Conservation (phyloP, 2,888 invertebrate genomes). For the Himalopsyche tibetana region DNA sequence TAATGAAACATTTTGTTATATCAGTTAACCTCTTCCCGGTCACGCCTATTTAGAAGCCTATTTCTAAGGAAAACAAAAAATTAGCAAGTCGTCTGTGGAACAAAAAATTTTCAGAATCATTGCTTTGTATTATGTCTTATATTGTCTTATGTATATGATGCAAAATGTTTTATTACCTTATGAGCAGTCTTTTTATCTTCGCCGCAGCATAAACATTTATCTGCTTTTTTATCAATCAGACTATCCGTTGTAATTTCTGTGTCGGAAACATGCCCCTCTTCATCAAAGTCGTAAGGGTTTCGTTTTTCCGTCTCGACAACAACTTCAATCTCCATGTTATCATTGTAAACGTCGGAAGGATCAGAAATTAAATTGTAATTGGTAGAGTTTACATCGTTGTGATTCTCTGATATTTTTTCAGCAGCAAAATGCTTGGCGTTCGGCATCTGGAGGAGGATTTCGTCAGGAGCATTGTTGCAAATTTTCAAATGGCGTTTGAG, state of each 20-base stretch:
- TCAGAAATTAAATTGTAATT: slow-evolving; percentile 55
- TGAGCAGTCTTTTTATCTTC: slow-evolving; percentile 61
- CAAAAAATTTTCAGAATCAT: too few relatives aligned
- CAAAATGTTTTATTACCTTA: slow-evolving; percentile 48
- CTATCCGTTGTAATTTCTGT: not conserved
- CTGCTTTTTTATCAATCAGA: not conserved
- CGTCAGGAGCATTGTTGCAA: slow-evolving; percentile 55
- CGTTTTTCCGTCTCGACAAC: not conserved
- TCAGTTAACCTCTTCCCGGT: too few relatives aligned
- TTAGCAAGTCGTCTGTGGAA: too few relatives aligned
- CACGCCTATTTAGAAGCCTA: too few relatives aligned
- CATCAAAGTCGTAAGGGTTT: slow-evolving; percentile 62
- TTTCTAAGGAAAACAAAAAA: too few relatives aligned
- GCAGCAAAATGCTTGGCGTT: not conserved
- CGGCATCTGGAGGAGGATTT: slow-evolving; percentile 54
- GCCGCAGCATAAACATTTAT: slow-evolving; percentile 62
- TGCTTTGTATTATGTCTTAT: too few relatives aligned
- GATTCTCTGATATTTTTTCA: slow-evolving; percentile 51
- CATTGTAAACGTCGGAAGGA: not conserved
- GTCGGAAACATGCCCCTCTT: slow-evolving; percentile 53
- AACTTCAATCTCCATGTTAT: slow-evolving; percentile 2
- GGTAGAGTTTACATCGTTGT: slow-evolving; percentile 55
- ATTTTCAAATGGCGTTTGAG: slow-evolving; percentile 61
- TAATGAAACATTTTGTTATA: too few relatives aligned
- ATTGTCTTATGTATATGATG: too few relatives aligned